Evolutionary conservation across 1,140 invertebrate genomes (phyloP), one percentile per base, ranked within the genome.

Genomic region (Drosophila navojoa): DNA sequence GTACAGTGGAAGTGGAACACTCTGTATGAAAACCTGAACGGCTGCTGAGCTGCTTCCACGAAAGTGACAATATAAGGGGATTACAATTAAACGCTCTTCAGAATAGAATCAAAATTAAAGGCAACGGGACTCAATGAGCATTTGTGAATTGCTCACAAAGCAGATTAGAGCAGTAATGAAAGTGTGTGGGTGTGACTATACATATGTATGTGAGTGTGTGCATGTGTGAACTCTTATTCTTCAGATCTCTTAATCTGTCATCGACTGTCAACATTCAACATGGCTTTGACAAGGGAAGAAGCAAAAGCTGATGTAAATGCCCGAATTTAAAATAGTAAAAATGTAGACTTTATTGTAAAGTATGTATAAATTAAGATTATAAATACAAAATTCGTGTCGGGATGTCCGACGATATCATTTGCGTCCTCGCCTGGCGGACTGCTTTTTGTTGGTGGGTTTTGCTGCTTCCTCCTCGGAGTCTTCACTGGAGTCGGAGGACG

Each of bases 51-150:
- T 15, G 47, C 45, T 75, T 81, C 78, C 62, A 42, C 49, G 78
- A 81, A 81, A 44, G 45, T 44, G 7, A 35, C 52, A 77, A 77
- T 70, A 71, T 54, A 70, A 79, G 57, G 49, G 68, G 63, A 85
- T 81, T 87, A 76, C 61, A 63, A 70, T 72, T 80, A 70, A 63
- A 61, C 19, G 44, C 40, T 35, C 40, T 49, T 69, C 32, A 19
- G 38, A 42, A 66, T 15, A 67, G 45, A 19, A 19, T 38, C 55
- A 45, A 45, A 35, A 53, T 15, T 52, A 16, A 59, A 15, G 47
- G 42, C 50, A 42, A 52, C 22, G 38, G 47, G 16, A 35, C 16
- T 57, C 27, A 61, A 68, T 53, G 66, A 38, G 54, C 49, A 71
- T 71, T 57, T 77, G 22, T 50, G 49, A 76, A 79, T 81, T 44